A percentile compares a stretch with the other conserved stretches of the same genome.
Conservation (phyloP, 2,113 vertebrate genomes). For the Cnemophilus loriae region DNA sequence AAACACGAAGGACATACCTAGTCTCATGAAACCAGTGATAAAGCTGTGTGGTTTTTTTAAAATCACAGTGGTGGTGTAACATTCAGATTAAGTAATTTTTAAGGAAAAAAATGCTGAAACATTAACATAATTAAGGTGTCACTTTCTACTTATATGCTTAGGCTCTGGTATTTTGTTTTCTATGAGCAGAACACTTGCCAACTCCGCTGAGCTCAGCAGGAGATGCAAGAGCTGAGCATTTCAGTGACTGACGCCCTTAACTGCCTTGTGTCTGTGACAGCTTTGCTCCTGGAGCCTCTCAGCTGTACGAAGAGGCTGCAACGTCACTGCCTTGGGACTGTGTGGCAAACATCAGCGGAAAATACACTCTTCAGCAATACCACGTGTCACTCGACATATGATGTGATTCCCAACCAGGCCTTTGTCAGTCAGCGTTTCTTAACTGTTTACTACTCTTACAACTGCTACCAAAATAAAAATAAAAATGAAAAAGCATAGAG, state of each 20-base stretch:
- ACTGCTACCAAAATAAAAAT: not conserved
- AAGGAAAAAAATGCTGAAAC: not conserved
- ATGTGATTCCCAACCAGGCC: not conserved
- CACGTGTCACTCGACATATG: accelerated
- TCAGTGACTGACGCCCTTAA: not conserved
- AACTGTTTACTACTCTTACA: not conserved
- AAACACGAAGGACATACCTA: not conserved
- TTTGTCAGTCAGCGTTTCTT: not conserved
- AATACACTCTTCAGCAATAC: not conserved
- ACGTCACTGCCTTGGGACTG: accelerated
- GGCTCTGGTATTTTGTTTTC: not conserved
- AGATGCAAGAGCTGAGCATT: not conserved
- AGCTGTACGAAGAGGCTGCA: not conserved
- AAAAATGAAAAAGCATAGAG: not conserved
- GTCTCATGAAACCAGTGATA: not conserved
- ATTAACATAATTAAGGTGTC: not conserved
- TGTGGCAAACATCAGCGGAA: not conserved
- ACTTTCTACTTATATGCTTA: not conserved
- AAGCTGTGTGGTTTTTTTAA: accelerated
- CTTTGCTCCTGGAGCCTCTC: not conserved
- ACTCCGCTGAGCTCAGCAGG: not conserved
- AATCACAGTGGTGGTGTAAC: not conserved
- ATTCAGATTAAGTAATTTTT: not conserved
- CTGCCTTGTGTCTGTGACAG: not conserved
- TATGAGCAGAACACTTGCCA: not conserved